phyloP scores from a whole-genome alignment of 1,140 invertebrate genomes.

The Camponotus floridanus region DNA sequence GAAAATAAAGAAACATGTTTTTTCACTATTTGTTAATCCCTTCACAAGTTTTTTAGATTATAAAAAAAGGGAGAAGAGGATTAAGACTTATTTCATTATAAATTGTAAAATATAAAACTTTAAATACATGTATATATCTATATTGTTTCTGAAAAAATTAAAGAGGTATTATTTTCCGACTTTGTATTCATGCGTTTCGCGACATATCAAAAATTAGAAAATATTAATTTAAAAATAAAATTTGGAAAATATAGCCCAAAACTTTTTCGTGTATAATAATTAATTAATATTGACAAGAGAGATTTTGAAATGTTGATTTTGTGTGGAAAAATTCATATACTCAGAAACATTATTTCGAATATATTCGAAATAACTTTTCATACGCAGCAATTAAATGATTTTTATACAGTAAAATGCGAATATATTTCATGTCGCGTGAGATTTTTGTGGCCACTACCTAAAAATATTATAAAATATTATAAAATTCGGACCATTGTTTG shows the following conservation, averaged over 20 bases:
- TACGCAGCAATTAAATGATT: not conserved
- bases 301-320: slow-evolving; percentile 5
- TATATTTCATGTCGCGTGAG: not conserved
- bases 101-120: not conserved
- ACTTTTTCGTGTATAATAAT: slow-evolving; percentile 24
- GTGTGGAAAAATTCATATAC: slow-evolving; percentile 25
- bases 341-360: slow-evolving; percentile 10
- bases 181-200: not conserved
- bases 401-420: not conserved
- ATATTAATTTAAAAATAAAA: slow-evolving; percentile 36
- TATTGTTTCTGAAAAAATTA: slow-evolving; percentile 17
- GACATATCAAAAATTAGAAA: slow-evolving; percentile 22
- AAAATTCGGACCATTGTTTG: not conserved
- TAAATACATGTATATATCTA: not conserved
- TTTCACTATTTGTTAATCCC: not conserved
- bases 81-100: not conserved
- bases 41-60: not conserved
- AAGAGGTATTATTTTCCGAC: slow-evolving; percentile 11
- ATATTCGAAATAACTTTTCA: slow-evolving; percentile 19
- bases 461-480: not conserved
- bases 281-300: slow-evolving; percentile 13
- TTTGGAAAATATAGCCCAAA: not conserved
- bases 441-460: not conserved
- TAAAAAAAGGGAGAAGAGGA: not conserved
- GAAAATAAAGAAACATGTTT: slow-evolving; percentile 1